A percentile compares a stretch with the other conserved stretches of the same genome.
phyloP scores from a whole-genome alignment of 2,888 invertebrate genomes.

The Ochlodes sylvanus region DNA sequence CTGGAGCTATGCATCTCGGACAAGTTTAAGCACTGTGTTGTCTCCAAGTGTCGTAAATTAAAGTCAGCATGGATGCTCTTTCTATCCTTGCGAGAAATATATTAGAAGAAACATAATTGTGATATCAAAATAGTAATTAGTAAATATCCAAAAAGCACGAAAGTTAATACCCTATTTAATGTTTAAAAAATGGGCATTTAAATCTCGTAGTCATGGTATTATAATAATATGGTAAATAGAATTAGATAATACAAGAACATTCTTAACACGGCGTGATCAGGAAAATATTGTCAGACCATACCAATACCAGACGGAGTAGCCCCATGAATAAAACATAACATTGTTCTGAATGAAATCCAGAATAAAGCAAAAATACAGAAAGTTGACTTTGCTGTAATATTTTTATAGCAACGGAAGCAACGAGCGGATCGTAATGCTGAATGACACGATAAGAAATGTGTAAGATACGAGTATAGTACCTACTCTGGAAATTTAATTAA shows the following conservation, averaged over 20 bases:
- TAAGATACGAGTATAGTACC: neutral
- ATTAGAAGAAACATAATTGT: no score
- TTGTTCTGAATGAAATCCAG: constrained; percentile 34
- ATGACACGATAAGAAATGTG: constrained; percentile 19
- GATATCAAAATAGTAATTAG: no score
- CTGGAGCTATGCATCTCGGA: constrained; percentile 18
- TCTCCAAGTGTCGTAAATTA: constrained; percentile 19
- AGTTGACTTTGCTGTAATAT: constrained; percentile 32
- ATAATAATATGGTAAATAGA: no score
- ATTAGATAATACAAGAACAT: no score
- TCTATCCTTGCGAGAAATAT: no score
- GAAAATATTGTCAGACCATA: constrained; percentile 32
- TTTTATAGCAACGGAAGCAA: constrained; percentile 28
- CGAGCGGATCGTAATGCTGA: constrained; percentile 17
- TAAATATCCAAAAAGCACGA: no score
- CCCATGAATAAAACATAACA: constrained; percentile 36
- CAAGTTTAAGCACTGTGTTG: constrained; percentile 18
- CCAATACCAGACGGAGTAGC: constrained; percentile 17
- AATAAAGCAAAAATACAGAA: constrained; percentile 35
- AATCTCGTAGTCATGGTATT: no score
- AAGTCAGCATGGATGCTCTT: neutral
- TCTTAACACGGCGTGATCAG: neutral
- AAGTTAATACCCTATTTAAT: no score
- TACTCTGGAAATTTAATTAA: neutral
- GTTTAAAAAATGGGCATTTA: no score